Conservation (phyloP, 2,113 vertebrate species). For the Peromyscus maniculatus region DNA sequence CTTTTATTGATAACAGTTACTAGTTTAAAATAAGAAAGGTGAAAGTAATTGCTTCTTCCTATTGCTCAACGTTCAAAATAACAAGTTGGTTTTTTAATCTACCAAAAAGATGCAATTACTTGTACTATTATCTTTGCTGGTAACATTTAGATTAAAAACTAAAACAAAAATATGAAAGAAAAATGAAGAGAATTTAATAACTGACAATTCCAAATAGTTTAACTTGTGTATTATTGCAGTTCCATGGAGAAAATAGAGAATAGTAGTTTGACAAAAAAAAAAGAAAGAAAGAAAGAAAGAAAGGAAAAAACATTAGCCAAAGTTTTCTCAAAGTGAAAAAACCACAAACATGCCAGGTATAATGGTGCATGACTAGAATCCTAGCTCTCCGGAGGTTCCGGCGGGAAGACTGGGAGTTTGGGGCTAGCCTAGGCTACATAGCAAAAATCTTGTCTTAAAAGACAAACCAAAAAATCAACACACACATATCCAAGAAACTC, state of each 20-base stretch:
- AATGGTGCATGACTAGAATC: background rate
- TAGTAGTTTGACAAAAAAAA: background rate
- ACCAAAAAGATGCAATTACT: background rate
- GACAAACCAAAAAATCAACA: background rate
- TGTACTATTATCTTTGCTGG: slow-evolving; percentile 3
- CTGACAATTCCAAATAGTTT: background rate
- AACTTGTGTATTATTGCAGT: background rate
- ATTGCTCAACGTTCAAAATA: slow-evolving; percentile 9
- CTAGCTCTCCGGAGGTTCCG: too few relatives aligned
- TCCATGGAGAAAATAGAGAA: background rate
- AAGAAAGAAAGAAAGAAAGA: background rate
- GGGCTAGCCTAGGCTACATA: background rate
- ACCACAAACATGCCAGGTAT: background rate
- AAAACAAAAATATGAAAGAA: background rate
- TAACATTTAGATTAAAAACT: slow-evolving; percentile 7
- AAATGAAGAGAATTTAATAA: background rate
- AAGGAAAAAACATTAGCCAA: background rate
- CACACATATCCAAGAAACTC: background rate
- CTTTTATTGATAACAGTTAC: background rate
- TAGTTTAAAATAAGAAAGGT: background rate
- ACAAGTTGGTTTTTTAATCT: background rate
- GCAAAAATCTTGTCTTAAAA: background rate
- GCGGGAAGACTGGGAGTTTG: background rate
- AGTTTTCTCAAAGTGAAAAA: slow-evolving; percentile 7
- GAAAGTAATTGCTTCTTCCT: background rate